These are phyloP conservation scores for Trematomus bernacchii DNA, from an alignment of 2,797 vertebrate species.

Conservation along the genomic window DNA sequence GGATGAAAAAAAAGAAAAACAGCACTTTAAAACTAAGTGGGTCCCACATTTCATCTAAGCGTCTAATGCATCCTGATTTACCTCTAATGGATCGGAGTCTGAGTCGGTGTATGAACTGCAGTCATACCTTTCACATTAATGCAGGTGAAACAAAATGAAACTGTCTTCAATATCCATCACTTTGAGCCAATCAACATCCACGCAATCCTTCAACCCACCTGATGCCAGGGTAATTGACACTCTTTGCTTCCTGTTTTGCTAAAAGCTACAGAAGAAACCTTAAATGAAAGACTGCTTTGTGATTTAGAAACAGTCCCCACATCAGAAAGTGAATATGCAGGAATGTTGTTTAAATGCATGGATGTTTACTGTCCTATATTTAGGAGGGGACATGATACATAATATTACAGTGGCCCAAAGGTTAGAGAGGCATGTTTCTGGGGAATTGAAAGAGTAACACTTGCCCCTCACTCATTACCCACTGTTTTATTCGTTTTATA, in stretches of 20 bases:
- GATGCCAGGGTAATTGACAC: conserved; percentile 28
- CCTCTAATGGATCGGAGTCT: conserved; percentile 43
- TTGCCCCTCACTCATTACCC: conserved; percentile 33
- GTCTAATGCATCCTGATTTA: conserved; percentile 45
- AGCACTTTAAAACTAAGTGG: conserved; percentile 28
- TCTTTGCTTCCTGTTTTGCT: conserved; percentile 14
- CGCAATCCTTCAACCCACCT: conserved; percentile 26
- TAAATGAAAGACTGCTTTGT: neutral
- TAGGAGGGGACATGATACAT: conserved; percentile 9
- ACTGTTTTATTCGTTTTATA: conserved; percentile 44
- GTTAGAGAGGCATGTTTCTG: conserved; percentile 34
- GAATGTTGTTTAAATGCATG: neutral
- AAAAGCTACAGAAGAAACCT: conserved; percentile 13
- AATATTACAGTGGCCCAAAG: conserved; percentile 23
- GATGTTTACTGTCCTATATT: neutral
- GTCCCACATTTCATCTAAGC: conserved; percentile 19
- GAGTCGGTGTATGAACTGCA: conserved; percentile 26
- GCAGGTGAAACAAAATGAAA: conserved; percentile 50
- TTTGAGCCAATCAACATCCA: conserved; percentile 40
- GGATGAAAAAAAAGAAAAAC: neutral
- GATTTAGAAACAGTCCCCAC: neutral
- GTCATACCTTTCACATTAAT: conserved; percentile 50
- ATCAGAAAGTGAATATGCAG: neutral
- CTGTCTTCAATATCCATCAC: conserved; percentile 49
- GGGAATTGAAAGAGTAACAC: conserved; percentile 27